These are phyloP conservation scores for Cyphomyrmex costatus DNA, from an alignment of 1,140 invertebrate genomes.

Conservation along the genomic window DNA sequence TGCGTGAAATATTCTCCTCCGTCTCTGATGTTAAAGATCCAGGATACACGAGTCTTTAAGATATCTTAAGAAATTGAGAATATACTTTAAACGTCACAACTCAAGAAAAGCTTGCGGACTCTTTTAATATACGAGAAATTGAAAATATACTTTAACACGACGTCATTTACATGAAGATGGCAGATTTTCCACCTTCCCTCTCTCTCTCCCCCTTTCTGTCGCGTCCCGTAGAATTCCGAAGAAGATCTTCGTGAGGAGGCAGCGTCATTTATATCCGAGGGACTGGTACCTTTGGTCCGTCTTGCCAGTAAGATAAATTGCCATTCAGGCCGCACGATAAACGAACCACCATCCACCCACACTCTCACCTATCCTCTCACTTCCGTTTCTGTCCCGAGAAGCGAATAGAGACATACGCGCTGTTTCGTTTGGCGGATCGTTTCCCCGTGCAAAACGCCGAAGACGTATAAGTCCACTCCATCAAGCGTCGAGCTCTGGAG, in stretches of 20 bases:
- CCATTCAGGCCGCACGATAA: slow-evolving; percentile 61
- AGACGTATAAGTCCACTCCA: slow-evolving; percentile 67
- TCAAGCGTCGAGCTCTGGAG: slow-evolving; percentile 52
- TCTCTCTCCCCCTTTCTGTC: neutral
- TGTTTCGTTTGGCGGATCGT: slow-evolving; percentile 57
- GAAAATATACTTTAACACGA: slow-evolving; percentile 36
- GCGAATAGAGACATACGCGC: slow-evolving; percentile 62
- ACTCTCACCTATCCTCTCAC: slow-evolving; percentile 20
- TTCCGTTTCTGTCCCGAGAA: slow-evolving; percentile 19
- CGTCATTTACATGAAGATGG: slow-evolving; percentile 28
- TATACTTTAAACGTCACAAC: slow-evolving; percentile 34
- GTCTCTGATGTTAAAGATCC: slow-evolving; percentile 23
- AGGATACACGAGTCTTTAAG: neutral
- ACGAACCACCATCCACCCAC: slow-evolving; percentile 38
- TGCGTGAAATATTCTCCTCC: neutral
- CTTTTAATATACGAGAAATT: slow-evolving; percentile 59
- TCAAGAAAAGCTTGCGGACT: neutral
- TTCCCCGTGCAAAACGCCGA: slow-evolving; percentile 57
- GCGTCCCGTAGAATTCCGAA: slow-evolving; percentile 33
- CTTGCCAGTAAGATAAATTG: slow-evolving; percentile 64
- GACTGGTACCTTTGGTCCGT: slow-evolving; percentile 50
- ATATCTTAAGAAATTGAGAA: slow-evolving; percentile 35
- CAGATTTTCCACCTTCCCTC: slow-evolving; percentile 1
- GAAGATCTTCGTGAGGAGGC: slow-evolving; percentile 47
- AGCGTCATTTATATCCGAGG: slow-evolving; percentile 58